Evolutionary conservation across 2,113 vertebrate genomes (phyloP).

Genomic region (Albula goreensis): DNA sequence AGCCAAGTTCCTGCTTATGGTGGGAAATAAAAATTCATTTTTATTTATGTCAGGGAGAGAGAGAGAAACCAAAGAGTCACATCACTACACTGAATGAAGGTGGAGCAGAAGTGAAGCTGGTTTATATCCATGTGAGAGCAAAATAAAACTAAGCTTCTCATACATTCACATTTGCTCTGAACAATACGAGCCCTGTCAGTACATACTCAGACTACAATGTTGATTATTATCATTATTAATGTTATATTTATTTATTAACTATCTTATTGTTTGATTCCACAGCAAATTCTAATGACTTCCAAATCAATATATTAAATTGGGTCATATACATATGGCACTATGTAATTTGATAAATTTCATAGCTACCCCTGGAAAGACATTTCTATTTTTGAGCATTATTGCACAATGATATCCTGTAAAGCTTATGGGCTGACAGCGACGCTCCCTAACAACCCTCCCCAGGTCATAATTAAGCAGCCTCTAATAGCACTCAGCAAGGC

Average conservation of each 20-base stretch:
- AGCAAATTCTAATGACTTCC: background rate
- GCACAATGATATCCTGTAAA: background rate
- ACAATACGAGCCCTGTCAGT: too few species aligned
- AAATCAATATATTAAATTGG: background rate
- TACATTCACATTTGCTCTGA: too few species aligned
- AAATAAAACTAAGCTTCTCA: too few species aligned
- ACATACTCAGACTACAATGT: too few species aligned
- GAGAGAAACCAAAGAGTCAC: slow-evolving; percentile 5
- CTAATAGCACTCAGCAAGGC: background rate
- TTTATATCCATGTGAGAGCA: background rate
- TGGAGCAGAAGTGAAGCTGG: too few species aligned
- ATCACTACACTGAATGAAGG: background rate
- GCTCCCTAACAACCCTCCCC: background rate
- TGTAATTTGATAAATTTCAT: too few species aligned
- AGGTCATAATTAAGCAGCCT: background rate
- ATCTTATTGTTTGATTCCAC: too few species aligned
- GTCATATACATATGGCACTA: background rate
- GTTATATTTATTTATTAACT: too few species aligned
- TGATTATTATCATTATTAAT: too few species aligned
- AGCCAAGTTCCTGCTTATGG: slow-evolving; percentile 40
- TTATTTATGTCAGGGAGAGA: slow-evolving; percentile 1
- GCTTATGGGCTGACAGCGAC: background rate
- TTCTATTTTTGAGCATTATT: too few species aligned
- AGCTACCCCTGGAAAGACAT: too few species aligned
- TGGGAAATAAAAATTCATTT: slow-evolving; percentile 25